Conservation (phyloP, 2,113 vertebrate genomes). For the Aythya baeri region DNA sequence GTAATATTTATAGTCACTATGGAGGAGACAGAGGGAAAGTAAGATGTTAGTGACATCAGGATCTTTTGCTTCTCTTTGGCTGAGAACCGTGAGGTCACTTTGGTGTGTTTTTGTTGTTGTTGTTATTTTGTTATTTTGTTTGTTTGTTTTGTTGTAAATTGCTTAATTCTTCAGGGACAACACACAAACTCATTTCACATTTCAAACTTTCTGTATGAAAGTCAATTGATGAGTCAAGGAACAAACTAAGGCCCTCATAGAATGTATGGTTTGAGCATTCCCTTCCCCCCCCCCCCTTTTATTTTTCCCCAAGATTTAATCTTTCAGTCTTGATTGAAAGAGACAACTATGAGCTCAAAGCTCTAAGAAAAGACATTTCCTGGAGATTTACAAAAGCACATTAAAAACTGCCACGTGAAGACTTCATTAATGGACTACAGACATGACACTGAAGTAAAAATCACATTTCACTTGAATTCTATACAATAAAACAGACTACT, state of each 20-base stretch:
- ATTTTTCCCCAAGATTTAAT: not conserved
- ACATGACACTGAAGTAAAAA: not conserved
- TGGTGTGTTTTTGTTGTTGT: not conserved
- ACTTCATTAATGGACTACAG: not conserved
- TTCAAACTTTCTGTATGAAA: not conserved
- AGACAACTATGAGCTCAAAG: not conserved
- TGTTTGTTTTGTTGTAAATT: not conserved
- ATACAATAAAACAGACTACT: not conserved
- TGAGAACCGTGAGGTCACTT: not conserved
- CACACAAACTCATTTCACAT: not conserved
- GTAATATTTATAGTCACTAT: not conserved
- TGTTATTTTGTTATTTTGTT: not conserved
- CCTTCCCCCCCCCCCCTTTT: no score
- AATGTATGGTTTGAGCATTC: not conserved
- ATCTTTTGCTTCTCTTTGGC: not conserved
- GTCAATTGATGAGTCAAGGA: constrained; percentile 2
- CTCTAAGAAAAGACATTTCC: not conserved
- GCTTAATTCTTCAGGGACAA: not conserved
- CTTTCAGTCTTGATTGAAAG: not conserved
- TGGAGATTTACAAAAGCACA: not conserved
- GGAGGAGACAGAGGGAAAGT: not conserved
- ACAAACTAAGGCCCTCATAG: not conserved
- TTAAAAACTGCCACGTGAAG: not conserved
- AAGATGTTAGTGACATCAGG: not conserved
- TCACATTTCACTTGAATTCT: not conserved